Conservation (phyloP, 1,140 invertebrate species). For the Thalassaphorura encarpata region DNA sequence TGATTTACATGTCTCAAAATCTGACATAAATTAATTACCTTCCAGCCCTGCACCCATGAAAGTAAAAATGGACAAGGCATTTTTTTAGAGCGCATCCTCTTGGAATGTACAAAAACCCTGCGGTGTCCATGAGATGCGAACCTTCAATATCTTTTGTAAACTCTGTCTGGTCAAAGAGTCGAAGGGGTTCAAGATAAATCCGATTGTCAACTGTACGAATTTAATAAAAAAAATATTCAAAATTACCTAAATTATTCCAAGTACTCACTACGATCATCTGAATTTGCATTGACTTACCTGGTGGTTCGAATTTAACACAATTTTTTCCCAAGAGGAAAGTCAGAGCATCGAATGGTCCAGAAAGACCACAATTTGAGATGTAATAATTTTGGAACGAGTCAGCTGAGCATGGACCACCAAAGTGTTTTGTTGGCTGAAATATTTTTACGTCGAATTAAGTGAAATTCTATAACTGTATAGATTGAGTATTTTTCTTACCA, state of each 20-base stretch:
- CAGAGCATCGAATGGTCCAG: conserved; percentile 15
- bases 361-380: conserved; percentile 18
- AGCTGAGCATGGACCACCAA: conserved; percentile 1
- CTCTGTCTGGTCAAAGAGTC: conserved; percentile 9
- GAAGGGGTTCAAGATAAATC: neutral
- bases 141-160: conserved; percentile 2
- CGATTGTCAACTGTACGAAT: neutral
- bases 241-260: too few relatives aligned
- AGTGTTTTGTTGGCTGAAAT: conserved; percentile 12
- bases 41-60: conserved; percentile 12
- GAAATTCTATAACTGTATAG: neutral
- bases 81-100: neutral
- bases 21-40: neutral
- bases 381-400: conserved; percentile 2
- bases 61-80: conserved; percentile 11
- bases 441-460: neutral
- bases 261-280: neutral
- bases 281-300: neutral
- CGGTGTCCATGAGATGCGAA: conserved; percentile 4
- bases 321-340: conserved; percentile 13
- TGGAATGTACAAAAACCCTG: conserved; percentile 12
- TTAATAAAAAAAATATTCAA: neutral
- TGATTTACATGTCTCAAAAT: neutral
- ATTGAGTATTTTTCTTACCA: conserved; percentile 10
- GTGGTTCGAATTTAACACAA: conserved; percentile 1